Base-by-base conservation (phyloP, 2,113 vertebrate species). In the Sterrhoptilus dennistouni region DNA sequence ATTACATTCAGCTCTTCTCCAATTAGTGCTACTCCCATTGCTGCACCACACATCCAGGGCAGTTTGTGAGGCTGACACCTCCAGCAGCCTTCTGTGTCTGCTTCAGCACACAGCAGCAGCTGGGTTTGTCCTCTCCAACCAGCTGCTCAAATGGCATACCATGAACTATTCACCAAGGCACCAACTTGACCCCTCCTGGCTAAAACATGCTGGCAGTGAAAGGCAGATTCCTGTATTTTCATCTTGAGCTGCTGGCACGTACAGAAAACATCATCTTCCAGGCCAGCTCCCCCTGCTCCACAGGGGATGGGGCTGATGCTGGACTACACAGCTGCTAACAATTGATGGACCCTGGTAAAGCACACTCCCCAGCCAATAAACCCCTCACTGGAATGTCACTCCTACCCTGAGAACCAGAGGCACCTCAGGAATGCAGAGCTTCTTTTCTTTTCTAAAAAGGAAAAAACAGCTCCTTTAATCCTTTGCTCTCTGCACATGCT, bases 331-430 rank as follows among this genome's bases (percentile, higher is more conserved):
- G 95, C 93, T 92, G 95, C 81, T 93, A 90, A 81, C 81, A 92
- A 91, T 44, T 80, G 74, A 92, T 65, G 3, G 20, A 65, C 81
- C 90, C 71, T 83, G 76, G 71, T 50, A 83, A 93, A 81, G 71
- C 6, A 22, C 36, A 68, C 79, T 94, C 71, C 56, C 53, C 76
- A 83, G 79, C 83, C 77, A 87, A 50, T 82, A 87, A 97, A 88
- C 80, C 83, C 88, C 86, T 89, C 76, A 64, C 52, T 82, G 96
- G 90, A 97, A 97, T 97, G 94, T 96, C 91, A 83, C 69, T 96
- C 86, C 96, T 87, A 71, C 76, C 83, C 93, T 19, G 44, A 94
- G 93, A 94, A 95, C 84, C 87, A 83, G 89, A 97, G 82, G 95
- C 95, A 63, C 97, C 89, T 95, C 84, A 78, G 84, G 95, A 97